phyloP scores from a whole-genome alignment of 2,797 vertebrate species.

The Rhabdomys pumilio region DNA sequence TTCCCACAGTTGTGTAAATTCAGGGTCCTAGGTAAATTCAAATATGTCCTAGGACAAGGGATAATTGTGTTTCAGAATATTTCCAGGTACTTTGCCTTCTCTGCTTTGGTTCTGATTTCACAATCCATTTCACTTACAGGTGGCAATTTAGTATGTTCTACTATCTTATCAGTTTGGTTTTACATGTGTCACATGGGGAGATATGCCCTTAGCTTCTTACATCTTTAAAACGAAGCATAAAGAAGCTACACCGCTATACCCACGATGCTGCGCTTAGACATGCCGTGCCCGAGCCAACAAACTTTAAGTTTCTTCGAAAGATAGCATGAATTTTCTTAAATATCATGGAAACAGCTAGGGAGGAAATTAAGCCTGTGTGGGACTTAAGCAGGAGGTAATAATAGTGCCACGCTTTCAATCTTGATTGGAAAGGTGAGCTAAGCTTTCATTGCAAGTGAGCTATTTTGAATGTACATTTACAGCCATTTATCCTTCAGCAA shows the following conservation, averaged over 20 bases:
- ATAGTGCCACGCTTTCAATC: not conserved
- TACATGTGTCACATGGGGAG: slow-evolving; percentile 35
- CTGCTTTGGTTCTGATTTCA: slow-evolving; percentile 48
- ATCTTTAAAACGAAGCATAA: slow-evolving; percentile 11
- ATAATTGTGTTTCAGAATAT: not conserved
- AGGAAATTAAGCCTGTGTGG: not conserved
- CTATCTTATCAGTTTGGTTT: slow-evolving; percentile 54
- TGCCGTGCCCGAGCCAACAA: not conserved
- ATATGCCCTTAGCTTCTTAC: slow-evolving; percentile 47
- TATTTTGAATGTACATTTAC: slow-evolving; percentile 42
- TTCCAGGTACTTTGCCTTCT: slow-evolving; percentile 47
- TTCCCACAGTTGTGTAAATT: slow-evolving; percentile 51
- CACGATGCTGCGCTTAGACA: not conserved
- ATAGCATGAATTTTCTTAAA: not conserved
- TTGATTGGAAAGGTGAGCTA: slow-evolving; percentile 45
- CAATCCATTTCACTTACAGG: slow-evolving; percentile 31
- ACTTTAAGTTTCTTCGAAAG: slow-evolving; percentile 70
- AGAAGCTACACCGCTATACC: not conserved
- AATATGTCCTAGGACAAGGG: slow-evolving; percentile 28
- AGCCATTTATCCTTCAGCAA: slow-evolving; percentile 26
- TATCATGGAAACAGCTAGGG: not conserved
- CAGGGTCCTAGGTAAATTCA: not conserved
- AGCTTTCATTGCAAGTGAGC: slow-evolving; percentile 18
- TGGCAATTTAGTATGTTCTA: slow-evolving; percentile 23
- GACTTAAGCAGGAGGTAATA: slow-evolving; percentile 57